Percentiles rank a stretch among this genome's conserved stretches.
Evolutionary conservation across 2,797 vertebrate species (phyloP).

Genomic region (Muscicapa striata): DNA sequence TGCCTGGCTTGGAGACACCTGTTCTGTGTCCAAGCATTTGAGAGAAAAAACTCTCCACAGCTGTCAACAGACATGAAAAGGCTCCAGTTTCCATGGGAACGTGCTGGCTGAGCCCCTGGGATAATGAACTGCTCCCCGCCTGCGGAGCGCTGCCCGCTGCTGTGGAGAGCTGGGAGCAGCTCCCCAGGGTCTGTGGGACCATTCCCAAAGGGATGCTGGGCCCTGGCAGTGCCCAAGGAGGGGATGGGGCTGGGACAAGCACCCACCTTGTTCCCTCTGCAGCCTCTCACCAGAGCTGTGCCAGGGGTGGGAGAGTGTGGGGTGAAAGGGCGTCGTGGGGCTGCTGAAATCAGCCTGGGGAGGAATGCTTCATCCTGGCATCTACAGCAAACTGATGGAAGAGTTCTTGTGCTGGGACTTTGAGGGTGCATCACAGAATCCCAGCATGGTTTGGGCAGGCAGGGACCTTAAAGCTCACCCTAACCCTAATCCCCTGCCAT

Average conservation of each 20-base stretch:
- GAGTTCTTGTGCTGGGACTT: background rate
- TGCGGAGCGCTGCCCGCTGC: background rate
- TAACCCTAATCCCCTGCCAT: fast-evolving
- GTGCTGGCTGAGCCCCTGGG: background rate
- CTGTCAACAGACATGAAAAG: slow-evolving; percentile 63
- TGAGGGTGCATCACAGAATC: fast-evolving
- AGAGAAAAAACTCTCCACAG: slow-evolving; percentile 45
- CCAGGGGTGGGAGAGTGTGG: background rate
- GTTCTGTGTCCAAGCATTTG: slow-evolving; percentile 64
- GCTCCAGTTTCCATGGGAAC: slow-evolving; percentile 71
- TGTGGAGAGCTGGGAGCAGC: background rate
- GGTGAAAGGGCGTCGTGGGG: background rate
- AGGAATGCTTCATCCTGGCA: too few relatives aligned
- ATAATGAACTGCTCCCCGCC: slow-evolving; percentile 34
- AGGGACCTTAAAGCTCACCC: background rate
- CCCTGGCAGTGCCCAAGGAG: fast-evolving
- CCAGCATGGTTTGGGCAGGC: fast-evolving
- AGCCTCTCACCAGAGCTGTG: background rate
- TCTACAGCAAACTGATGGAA: fast-evolving
- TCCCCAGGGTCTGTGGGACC: background rate
- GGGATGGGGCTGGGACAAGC: background rate
- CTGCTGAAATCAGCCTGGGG: background rate
- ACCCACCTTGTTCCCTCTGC: fast-evolving
- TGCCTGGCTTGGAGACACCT: slow-evolving; percentile 60
- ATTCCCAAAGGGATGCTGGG: background rate